Percentiles rank a stretch among this genome's conserved stretches.
Conservation (phyloP, 2,888 invertebrate species). For the Andrena haemorrhoa region DNA sequence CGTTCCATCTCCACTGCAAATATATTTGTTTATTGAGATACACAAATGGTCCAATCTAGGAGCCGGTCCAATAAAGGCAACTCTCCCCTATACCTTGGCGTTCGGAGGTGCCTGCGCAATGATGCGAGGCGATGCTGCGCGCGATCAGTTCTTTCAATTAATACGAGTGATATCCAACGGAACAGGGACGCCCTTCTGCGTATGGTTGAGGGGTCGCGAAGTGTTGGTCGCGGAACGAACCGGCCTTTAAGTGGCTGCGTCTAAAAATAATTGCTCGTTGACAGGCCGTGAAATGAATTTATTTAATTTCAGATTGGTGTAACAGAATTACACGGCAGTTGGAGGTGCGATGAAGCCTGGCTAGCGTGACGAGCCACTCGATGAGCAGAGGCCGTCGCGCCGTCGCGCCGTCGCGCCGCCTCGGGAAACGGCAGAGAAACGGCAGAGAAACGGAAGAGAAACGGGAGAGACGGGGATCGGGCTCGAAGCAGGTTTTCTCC, state of each 20-base stretch:
- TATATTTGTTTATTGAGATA: background rate
- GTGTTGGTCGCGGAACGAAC: slow-evolving; percentile 80
- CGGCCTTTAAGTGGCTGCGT: slow-evolving; percentile 81
- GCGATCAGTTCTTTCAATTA: too few species aligned
- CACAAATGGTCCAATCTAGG: background rate
- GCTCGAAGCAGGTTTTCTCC: background rate
- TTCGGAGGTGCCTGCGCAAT: too few species aligned
- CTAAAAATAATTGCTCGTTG: slow-evolving; percentile 84
- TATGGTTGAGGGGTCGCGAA: slow-evolving; percentile 74
- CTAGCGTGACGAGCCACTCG: slow-evolving; percentile 66
- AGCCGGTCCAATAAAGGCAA: background rate
- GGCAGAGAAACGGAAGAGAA: slow-evolving; percentile 6
- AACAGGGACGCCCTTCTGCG: slow-evolving; percentile 70
- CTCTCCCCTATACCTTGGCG: background rate
- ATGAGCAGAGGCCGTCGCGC: slow-evolving; percentile 38
- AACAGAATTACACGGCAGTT: slow-evolving; percentile 85
- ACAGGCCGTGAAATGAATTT: slow-evolving; percentile 85
- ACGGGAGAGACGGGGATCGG: slow-evolving; percentile 10
- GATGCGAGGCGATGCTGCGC: too few species aligned
- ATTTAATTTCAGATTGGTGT: slow-evolving; percentile 84
- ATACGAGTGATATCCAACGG: too few species aligned
- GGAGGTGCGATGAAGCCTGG: slow-evolving; percentile 82
- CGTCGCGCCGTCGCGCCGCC: slow-evolving; percentile 7
- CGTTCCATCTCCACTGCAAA: background rate
- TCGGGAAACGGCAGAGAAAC: slow-evolving; percentile 53